A percentile compares a stretch with the other conserved stretches of the same genome.
phyloP scores from a whole-genome alignment of 2,797 vertebrate species.

The Chaenodraco wilsoni region DNA sequence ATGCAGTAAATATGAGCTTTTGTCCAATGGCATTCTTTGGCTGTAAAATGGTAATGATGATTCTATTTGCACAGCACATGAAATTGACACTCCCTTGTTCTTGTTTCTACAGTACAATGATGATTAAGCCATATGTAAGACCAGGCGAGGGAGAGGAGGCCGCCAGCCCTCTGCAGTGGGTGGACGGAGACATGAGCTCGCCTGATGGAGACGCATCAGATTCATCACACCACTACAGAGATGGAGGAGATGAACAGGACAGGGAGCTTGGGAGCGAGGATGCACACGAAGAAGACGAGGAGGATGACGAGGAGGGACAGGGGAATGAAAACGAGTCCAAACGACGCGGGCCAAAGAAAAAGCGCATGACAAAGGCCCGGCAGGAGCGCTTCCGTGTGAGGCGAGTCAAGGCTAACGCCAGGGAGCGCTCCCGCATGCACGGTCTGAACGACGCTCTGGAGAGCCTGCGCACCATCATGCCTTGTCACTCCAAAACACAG shows the following conservation, averaged over 20 bases:
- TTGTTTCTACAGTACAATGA: constrained; percentile 79
- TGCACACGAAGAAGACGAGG: constrained; percentile 85
- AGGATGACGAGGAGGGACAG: constrained; percentile 84
- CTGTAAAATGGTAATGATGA: neutral
- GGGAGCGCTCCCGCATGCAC: constrained; percentile 94
- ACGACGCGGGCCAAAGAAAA: constrained; percentile 94
- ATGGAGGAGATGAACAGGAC: constrained; percentile 56
- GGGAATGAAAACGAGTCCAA: constrained; percentile 89
- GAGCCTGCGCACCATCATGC: constrained; percentile 93
- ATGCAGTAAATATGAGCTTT: neutral
- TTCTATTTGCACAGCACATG: neutral
- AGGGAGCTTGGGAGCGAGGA: constrained; percentile 82
- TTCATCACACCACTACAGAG: constrained; percentile 68
- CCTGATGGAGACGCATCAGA: constrained; percentile 84
- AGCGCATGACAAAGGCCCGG: constrained; percentile 95
- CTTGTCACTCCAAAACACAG: constrained; percentile 97
- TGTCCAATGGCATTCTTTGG: neutral
- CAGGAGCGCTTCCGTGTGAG: constrained; percentile 92
- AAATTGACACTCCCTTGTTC: constrained; percentile 16
- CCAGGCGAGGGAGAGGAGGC: constrained; percentile 86
- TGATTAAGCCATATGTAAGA: constrained; percentile 86
- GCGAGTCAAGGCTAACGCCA: constrained; percentile 93
- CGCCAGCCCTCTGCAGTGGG: constrained; percentile 86
- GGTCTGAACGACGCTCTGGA: constrained; percentile 95
- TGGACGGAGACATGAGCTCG: constrained; percentile 84